A percentile compares a stretch with the other conserved stretches of the same genome.
Conservation (phyloP, 2,113 vertebrate genomes). For the Epinephelus lanceolatus region DNA sequence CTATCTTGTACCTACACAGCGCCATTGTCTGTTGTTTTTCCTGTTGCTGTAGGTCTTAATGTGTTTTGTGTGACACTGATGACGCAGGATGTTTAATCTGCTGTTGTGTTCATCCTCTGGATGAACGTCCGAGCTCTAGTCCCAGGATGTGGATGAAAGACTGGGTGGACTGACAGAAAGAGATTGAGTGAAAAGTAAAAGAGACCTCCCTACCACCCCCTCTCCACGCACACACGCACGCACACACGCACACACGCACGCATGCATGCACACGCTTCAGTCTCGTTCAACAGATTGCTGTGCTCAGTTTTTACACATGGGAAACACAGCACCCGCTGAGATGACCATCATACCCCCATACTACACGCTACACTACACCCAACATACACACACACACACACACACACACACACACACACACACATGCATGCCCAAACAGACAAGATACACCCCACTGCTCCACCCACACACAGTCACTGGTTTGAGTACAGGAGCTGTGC, state of each 20-base stretch:
- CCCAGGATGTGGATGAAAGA: slow-evolving; percentile 7
- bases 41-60: neutral
- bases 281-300: slow-evolving; percentile 22
- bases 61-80: slow-evolving; percentile 2
- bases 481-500: slow-evolving; percentile 66
- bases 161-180: slow-evolving; percentile 11
- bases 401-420: slow-evolving; percentile 15
- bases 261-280: neutral
- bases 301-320: slow-evolving; percentile 1
- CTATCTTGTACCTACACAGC: neutral
- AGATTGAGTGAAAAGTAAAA: neutral
- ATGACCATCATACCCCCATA: neutral
- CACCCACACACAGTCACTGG: slow-evolving; percentile 62
- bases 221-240: neutral
- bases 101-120: neutral
- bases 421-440: neutral
- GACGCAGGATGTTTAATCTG: slow-evolving; percentile 13
- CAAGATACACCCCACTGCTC: slow-evolving; percentile 27
- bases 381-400: neutral
- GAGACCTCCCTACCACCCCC: neutral
- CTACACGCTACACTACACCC: neutral
- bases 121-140: neutral
- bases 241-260: neutral
- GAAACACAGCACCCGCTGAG: slow-evolving; percentile 29
- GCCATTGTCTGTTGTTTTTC: neutral